Percentiles rank a stretch among this genome's conserved stretches.
Evolutionary conservation across 2,888 invertebrate genomes (phyloP).

Genomic region (Caenorhabditis zanzibari): DNA sequence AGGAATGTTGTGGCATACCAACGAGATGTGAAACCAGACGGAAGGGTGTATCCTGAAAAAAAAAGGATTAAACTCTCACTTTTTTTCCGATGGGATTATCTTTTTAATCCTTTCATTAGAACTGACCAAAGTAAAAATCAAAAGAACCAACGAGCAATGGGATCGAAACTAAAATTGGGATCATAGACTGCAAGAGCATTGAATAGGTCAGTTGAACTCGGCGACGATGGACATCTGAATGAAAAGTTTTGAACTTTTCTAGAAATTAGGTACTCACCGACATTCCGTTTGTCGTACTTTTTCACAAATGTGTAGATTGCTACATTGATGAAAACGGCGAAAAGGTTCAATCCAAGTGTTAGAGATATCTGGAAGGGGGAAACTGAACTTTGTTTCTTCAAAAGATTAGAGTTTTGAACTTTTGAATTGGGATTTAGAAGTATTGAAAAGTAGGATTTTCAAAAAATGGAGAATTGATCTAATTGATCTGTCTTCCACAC

Average conservation of each 20-base stretch:
- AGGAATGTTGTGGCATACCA: constrained; percentile 64
- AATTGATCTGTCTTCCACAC: neutral
- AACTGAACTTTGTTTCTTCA: too few relatives aligned
- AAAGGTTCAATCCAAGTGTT: constrained; percentile 58
- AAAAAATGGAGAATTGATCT: neutral
- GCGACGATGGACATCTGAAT: constrained; percentile 60
- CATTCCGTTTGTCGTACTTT: constrained; percentile 60
- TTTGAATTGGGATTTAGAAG: too few relatives aligned
- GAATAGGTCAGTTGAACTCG: constrained; percentile 63
- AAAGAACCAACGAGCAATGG: constrained; percentile 65
- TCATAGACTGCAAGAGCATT: constrained; percentile 64
- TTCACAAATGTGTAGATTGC: constrained; percentile 56
- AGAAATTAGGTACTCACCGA: constrained; percentile 31
- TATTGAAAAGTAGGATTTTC: too few relatives aligned
- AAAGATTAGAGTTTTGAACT: too few relatives aligned
- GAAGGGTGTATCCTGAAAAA: constrained; percentile 54
- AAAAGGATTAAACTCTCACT: neutral
- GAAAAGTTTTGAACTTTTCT: too few relatives aligned
- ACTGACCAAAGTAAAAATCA: constrained; percentile 60
- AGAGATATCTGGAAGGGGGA: constrained; percentile 49
- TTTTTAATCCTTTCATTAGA: constrained; percentile 12
- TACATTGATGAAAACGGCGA: constrained; percentile 57
- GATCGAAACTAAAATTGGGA: constrained; percentile 61
- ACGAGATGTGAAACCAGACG: constrained; percentile 57
- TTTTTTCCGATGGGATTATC: constrained; percentile 5